Base-by-base conservation (phyloP, 2,888 invertebrate species). In the Nomada ruficornis region DNA sequence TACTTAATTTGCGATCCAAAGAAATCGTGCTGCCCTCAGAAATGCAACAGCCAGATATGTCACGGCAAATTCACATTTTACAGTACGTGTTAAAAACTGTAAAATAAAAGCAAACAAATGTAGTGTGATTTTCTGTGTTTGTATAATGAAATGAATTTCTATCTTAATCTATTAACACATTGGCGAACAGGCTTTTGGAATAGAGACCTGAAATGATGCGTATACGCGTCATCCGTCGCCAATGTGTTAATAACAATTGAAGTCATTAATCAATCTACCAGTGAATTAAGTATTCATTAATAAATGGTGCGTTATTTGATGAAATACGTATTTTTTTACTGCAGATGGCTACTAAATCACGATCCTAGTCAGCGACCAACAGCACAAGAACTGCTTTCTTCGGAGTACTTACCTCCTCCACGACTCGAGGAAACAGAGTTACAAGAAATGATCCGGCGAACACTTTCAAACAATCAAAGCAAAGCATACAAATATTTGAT, bases 381-480 rank as follows among this genome's bases (percentile, higher is more conserved):
- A 0, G 97, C 98, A 9, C 96, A 96, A 57, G 98, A 98, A 91
- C 94, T 99, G 2, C 94, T 99, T 0, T 95, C 96, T 50, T 98
- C 98, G 0, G 96, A 97, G 78, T 96, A 97, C 87, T 95, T 99
- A 3, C 99, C 99, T 0, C 97, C 98, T 0, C 96, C 97, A 0
- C 96, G 96, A 86, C 95, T 98, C n/a, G 98, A 98, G 90, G 98
- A 98, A 86, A 96, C 96, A 0, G 97, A 98, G 83, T 93, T 98
- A 1, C 96, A 97, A 70, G 98, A 98, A 86, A 96, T 98, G 91
- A 94, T 99, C 18, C 95, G 97, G 0, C 97, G 97, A 87, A 97
- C 98, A 0, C 94, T 99, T 0, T 96, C 96, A 18, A 97, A 98
- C 91, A 96, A 97, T 0, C 96, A 97, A 92, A 96, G 96, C 92